phyloP scores from a whole-genome alignment of 2,797 vertebrate genomes.

The Myotis planiceps region DNA sequence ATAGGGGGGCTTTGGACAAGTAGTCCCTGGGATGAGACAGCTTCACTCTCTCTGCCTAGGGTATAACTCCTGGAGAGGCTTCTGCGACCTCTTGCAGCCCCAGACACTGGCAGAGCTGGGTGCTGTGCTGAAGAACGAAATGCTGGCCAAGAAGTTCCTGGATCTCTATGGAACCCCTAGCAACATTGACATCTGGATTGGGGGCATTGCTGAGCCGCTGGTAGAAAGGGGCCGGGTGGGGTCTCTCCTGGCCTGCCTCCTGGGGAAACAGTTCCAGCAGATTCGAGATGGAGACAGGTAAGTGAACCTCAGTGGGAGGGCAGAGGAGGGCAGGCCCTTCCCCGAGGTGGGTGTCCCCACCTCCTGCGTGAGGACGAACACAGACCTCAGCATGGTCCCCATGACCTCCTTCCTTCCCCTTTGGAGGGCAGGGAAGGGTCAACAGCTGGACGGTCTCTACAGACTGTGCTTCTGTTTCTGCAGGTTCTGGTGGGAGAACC shows the following conservation, averaged over 20 bases:
- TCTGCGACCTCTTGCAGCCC: slow-evolving; percentile 92
- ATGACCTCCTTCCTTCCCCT: background rate
- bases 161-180: slow-evolving; percentile 88
- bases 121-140: slow-evolving; percentile 84
- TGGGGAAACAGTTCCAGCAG: slow-evolving; percentile 91
- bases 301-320: background rate
- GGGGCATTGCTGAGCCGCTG: slow-evolving; percentile 91
- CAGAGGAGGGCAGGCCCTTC: background rate
- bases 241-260: slow-evolving; percentile 92
- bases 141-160: slow-evolving; percentile 88
- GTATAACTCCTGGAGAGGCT: slow-evolving; percentile 92
- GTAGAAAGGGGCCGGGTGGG: slow-evolving; percentile 90
- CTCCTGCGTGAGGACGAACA: background rate
- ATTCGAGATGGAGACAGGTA: slow-evolving; percentile 94
- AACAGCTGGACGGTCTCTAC: background rate
- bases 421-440: background rate
- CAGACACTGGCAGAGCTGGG: slow-evolving; percentile 84
- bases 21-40: background rate
- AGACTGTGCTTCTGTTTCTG: slow-evolving; percentile 50
- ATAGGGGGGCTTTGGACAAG: background rate
- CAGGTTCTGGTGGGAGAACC: slow-evolving; percentile 94
- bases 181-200: slow-evolving; percentile 95
- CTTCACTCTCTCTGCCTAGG: slow-evolving; percentile 82
- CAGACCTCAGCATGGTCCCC: background rate
- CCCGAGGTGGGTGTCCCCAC: rapidly evolving